These are phyloP conservation scores for Cyclophora albipunctata DNA, from an alignment of 2,888 invertebrate genomes.

Conservation along the genomic window DNA sequence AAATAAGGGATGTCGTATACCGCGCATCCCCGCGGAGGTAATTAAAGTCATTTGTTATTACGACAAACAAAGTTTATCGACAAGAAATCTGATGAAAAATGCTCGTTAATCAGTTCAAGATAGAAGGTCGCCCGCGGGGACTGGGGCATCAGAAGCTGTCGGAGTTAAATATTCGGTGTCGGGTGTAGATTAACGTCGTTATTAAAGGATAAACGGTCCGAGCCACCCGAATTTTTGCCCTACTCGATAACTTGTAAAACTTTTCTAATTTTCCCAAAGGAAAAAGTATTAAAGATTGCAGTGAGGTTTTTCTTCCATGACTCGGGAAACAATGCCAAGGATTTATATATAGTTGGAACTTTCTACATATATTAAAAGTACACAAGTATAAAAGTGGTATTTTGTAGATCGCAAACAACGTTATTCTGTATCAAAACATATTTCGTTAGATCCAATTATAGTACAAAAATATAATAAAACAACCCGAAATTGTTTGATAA, in stretches of 20 bases:
- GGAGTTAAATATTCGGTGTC: conserved; percentile 7
- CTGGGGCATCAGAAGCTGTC: conserved; percentile 3
- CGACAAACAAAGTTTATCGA: too few species aligned
- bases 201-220: conserved; percentile 26
- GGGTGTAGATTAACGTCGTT: conserved; percentile 20
- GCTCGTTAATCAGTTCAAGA: conserved; percentile 14
- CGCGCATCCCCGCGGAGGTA: conserved; percentile 6
- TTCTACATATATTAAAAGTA: too few species aligned
- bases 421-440: too few species aligned
- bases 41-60: conserved; percentile 6
- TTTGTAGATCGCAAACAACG: too few species aligned
- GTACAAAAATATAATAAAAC: too few species aligned
- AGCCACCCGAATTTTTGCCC: conserved; percentile 15
- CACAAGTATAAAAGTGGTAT: too few species aligned
- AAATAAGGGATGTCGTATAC: conserved; percentile 5
- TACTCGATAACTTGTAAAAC: conserved; percentile 30
- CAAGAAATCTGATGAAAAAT: conserved; percentile 5
- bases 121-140: conserved; percentile 8
- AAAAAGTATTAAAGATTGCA: conserved; percentile 15
- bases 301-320: conserved; percentile 10
- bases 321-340: neutral
- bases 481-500: too few species aligned
- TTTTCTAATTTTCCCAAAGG: conserved; percentile 38
- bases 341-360: too few species aligned
- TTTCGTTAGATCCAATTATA: too few species aligned